Percentiles rank a stretch among this genome's conserved stretches.
Conservation (phyloP, 2,113 vertebrate genomes). For the Calcarius ornatus region DNA sequence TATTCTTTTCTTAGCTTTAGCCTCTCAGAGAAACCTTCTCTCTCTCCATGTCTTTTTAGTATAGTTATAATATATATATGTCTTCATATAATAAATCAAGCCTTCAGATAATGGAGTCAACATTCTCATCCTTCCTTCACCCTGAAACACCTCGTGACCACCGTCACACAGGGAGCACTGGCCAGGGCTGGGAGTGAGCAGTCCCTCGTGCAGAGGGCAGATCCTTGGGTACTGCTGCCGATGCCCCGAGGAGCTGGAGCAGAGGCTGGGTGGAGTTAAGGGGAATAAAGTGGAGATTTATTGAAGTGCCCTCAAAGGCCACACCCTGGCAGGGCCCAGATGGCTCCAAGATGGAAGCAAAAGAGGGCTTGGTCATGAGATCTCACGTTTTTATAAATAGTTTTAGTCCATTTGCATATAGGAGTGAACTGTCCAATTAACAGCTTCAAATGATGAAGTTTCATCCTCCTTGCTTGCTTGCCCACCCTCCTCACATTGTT, state of each 20-base stretch:
- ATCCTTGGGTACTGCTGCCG: background rate
- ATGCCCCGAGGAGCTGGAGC: background rate
- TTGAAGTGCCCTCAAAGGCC: background rate
- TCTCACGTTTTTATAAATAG: background rate
- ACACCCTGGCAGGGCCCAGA: background rate
- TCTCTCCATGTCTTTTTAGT: too few species aligned
- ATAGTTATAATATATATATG: too few species aligned
- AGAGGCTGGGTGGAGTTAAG: background rate
- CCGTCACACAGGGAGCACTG: too few species aligned
- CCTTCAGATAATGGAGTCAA: too few species aligned
- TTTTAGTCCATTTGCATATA: background rate
- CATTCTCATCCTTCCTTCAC: too few species aligned
- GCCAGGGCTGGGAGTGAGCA: accelerated
- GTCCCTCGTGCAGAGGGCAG: too few species aligned
- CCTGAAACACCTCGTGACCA: too few species aligned
- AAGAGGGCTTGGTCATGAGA: background rate
- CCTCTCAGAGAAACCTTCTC: too few species aligned
- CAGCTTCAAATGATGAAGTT: background rate
- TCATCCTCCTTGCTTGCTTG: background rate
- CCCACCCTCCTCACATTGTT: accelerated
- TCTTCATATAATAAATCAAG: too few species aligned
- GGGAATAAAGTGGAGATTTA: background rate
- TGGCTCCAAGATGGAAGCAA: background rate
- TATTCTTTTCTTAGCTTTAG: too few species aligned
- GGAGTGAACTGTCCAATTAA: background rate